Evolutionary conservation across 2,888 invertebrate genomes (phyloP).

Genomic region (Chalcosyrphus nemorum): DNA sequence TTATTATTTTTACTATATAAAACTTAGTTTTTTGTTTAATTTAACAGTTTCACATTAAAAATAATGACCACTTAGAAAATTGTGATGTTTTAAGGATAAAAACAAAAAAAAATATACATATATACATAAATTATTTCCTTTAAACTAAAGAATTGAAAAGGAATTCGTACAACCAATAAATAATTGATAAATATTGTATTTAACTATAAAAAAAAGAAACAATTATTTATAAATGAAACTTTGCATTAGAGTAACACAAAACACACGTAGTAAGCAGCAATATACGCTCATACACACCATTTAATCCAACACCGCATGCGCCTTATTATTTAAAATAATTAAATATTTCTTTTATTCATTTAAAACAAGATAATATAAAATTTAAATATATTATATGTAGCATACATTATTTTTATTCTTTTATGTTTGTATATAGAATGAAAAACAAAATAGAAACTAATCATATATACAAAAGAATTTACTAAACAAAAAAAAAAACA

Average conservation of each 20-base stretch:
- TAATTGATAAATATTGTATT: conserved; percentile 22
- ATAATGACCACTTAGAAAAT: conserved; percentile 47
- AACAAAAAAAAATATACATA: conserved; percentile 2
- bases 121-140: conserved; percentile 28
- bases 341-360: conserved; percentile 31
- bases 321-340: conserved; percentile 57
- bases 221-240: conserved; percentile 49
- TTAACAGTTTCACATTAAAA: conserved; percentile 25
- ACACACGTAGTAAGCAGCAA: conserved; percentile 16
- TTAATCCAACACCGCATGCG: conserved; percentile 67
- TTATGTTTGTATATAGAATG: conserved; percentile 48
- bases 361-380: conserved; percentile 22
- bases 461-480: conserved; percentile 17
- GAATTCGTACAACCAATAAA: conserved; percentile 28
- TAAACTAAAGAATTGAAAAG: conserved; percentile 40
- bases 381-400: conserved; percentile 36
- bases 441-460: not conserved
- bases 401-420: conserved; percentile 30
- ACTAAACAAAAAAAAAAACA: not conserved
- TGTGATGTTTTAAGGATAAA: conserved; percentile 58
- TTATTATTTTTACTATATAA: conserved; percentile 20
- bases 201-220: conserved; percentile 22
- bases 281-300: conserved; percentile 10
- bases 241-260: conserved; percentile 37
- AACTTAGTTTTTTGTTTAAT: conserved; percentile 36